Evolutionary conservation across 2,888 invertebrate genomes (phyloP), one percentile per base, ranked within the genome.

Genomic region (Caenorhabditis virilis): DNA sequence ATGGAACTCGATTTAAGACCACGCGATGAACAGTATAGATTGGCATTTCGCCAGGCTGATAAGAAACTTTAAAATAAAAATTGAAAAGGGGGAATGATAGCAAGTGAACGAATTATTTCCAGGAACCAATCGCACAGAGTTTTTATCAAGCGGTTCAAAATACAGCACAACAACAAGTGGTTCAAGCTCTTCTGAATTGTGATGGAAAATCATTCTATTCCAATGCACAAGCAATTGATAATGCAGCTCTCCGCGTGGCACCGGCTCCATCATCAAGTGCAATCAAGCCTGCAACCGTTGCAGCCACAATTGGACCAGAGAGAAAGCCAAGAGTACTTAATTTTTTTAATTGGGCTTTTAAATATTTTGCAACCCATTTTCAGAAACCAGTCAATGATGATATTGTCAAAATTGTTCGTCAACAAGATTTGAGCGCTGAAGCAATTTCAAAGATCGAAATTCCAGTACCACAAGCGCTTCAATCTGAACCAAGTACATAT

Each of bases 381-480:
- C 18, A 56, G 66, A 73, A 73, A 42, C 73, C 64, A 30, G 68
- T 71, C 13, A 68, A 68, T 30, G 82, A 82, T 52, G 82, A 82
- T 55, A 79, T 78, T 64, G 78, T 82, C 48, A 77, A 80, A 49
- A 62, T 78, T 51, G 78, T 80, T 42, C 61, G 78, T 11, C 75
- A 77, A 26, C 70, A 78, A 46, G 76, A 81, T 48, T 56, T 78
- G 43, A 69, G 69, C 26, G 77, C 72, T 15, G 74, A 75, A 45
- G 59, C 71, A 45, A 74, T 80, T 33, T 43, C 61, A 13, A 65
- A 62, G 18, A 77, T 79, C 49, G 66, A 80, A 48, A 79, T 82
- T 35, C 82, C 82, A 7, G 82, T 82, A 16, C 67, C 76, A 6
- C 72, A 82, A 35, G 82, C 82, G 0, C 23, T 72, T n/a, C 49